Base-by-base conservation (phyloP, 2,888 invertebrate species). In the Megalurothrips usitatus region DNA sequence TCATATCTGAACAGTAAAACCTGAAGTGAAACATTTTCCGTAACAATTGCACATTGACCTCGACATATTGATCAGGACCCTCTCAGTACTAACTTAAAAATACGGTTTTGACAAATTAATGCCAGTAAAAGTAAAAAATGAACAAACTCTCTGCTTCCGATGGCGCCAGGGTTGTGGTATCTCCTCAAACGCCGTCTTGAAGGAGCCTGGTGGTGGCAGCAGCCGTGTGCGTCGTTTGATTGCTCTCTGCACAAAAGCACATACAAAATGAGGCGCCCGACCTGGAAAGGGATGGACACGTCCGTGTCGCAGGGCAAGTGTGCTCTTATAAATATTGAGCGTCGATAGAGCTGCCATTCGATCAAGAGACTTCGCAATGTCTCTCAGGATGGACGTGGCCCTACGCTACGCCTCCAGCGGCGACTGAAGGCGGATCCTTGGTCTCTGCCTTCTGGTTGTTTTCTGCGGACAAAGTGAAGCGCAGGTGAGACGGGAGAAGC, bases 171-270 rank as follows among this genome's bases (percentile, higher is more conserved):
- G 34, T 43, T 43, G 34, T 43, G 34, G 34, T 26, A 10, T 23
- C 26, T 75, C 0, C 26, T 75, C 58, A 75, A 10, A 75, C 68
- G 26, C 68, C 68, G 26, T 26, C 68, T 26, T 75, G 68, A 43
- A 43, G 34, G 23, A 75, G 68, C 26, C 68, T 23, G 68, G 68
- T 75, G 1, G 68, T 26, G 23, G 68, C 68, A 9, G 26, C 23
- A 75, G 34, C 68, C 68, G 68, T 75, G 68, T 75, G 68, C 68
- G 68, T 26, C 26, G 68, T 75, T 26, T 26, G 68, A 75, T 75
- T 75, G 68, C 23, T 75, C 26, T 75, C 68, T 75, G 68, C 26
- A 75, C 68, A 75, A 75, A 75, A 75, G 23, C 26, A 75, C 23
- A 75, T 17, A 75, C 26, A 75, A 75, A 23, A 75, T 75, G 68